These are phyloP conservation scores for Osmerus eperlanus DNA, from an alignment of 2,113 vertebrate genomes.

Conservation along the genomic window DNA sequence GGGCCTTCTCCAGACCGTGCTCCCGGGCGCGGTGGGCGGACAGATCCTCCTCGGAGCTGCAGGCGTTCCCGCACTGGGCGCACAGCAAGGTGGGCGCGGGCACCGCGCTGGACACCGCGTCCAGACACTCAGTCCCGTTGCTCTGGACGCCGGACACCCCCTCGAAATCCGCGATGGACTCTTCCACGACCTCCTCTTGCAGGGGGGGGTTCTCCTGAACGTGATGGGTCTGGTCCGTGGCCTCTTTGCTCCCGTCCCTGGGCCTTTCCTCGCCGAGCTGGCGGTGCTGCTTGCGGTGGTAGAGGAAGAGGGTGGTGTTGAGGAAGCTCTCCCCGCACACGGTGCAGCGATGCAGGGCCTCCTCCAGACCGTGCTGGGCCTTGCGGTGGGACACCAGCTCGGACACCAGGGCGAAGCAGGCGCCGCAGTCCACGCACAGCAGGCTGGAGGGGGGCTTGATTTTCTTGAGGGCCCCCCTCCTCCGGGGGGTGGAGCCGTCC, in stretches of 20 bases:
- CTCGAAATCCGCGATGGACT: background rate
- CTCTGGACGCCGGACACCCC: slow-evolving; percentile 16
- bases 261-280: slow-evolving; percentile 59
- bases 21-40: slow-evolving; percentile 73
- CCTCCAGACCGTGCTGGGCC: slow-evolving; percentile 76
- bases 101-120: background rate
- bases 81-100: slow-evolving; percentile 74
- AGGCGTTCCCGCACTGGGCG: slow-evolving; percentile 78
- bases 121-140: slow-evolving; percentile 13
- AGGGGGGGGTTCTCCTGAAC: background rate
- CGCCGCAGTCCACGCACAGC: slow-evolving; percentile 86
- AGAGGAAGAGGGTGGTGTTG: slow-evolving; percentile 91
- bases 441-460: slow-evolving; percentile 71
- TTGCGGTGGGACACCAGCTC: slow-evolving; percentile 84
- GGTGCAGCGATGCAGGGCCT: slow-evolving; percentile 80
- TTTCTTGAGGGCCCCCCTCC: slow-evolving; percentile 62
- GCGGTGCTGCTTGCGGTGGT: slow-evolving; percentile 85
- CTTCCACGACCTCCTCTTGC: background rate
- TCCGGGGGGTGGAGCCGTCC: slow-evolving; percentile 34
- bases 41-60: slow-evolving; percentile 68
- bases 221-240: background rate
- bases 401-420: slow-evolving; percentile 80
- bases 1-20: slow-evolving; percentile 69
- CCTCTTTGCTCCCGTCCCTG: background rate
- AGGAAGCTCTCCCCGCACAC: slow-evolving; percentile 87